Percentiles rank a stretch among this genome's conserved stretches.
Conservation (phyloP, 2,113 vertebrate genomes). For the Lichenostomus cassidix region DNA sequence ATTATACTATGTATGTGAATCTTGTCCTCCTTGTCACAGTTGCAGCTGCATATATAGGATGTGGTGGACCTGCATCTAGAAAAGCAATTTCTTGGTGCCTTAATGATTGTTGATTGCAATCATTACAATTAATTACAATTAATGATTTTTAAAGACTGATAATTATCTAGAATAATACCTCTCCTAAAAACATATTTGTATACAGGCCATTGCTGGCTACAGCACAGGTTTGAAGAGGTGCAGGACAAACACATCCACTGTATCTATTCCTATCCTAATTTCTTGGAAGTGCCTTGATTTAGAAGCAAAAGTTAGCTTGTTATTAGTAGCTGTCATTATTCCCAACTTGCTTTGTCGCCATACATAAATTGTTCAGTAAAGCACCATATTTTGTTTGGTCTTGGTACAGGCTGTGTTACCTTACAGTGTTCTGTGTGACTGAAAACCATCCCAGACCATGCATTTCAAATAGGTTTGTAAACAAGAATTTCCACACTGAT, state of each 20-base stretch:
- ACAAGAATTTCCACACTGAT: not conserved
- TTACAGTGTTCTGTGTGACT: not conserved
- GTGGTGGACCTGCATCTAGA: not conserved
- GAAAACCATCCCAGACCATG: not conserved
- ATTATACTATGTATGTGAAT: fast-evolving
- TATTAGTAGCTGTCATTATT: not conserved
- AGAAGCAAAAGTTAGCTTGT: not conserved
- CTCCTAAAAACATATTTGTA: not conserved
- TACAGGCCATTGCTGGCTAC: not conserved
- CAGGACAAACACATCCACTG: not conserved
- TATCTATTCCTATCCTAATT: not conserved
- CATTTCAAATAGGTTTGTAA: not conserved
- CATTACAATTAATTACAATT: too few species aligned
- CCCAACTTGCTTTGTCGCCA: not conserved
- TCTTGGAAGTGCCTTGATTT: not conserved
- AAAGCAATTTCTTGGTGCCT: not conserved
- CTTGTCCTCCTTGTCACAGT: not conserved
- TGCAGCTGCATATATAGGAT: not conserved
- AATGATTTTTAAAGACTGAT: not conserved
- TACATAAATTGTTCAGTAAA: not conserved
- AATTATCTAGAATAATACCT: not conserved
- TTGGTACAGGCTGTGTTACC: not conserved
- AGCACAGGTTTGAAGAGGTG: not conserved
- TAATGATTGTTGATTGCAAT: not conserved
- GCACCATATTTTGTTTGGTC: not conserved